These are phyloP conservation scores for Oligia strigilis DNA, from an alignment of 2,888 invertebrate species.

Conservation along the genomic window DNA sequence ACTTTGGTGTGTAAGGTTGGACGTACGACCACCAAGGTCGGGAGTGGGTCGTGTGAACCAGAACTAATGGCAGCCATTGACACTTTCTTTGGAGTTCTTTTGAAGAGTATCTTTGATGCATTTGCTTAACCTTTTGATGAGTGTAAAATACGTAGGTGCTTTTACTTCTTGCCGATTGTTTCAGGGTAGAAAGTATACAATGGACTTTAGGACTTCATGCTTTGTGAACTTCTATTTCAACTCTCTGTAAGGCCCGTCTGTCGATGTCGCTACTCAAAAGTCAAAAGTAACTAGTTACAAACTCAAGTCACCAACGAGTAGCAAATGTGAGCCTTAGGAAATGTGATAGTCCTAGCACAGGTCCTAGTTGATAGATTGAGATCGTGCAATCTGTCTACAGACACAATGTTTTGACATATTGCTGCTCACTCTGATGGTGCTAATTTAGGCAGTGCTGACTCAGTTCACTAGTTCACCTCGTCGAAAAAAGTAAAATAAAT, in stretches of 20 bases:
- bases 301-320: not conserved
- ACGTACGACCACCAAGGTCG: slow-evolving; percentile 47
- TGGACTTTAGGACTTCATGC: not conserved
- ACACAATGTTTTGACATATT: not conserved
- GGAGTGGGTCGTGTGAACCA: slow-evolving; percentile 8
- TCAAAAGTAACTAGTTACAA: not conserved
- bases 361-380: not conserved
- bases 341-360: not conserved
- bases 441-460: slow-evolving; percentile 3
- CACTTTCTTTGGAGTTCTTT: not conserved
- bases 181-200: not conserved
- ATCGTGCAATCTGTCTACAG: not conserved
- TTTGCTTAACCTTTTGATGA: not conserved
- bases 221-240: not conserved
- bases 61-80: slow-evolving; percentile 13
- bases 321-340: not conserved
- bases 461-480: slow-evolving; percentile 37
- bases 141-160: not conserved
- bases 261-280: not conserved
- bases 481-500: slow-evolving; percentile 32
- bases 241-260: not conserved
- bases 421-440: not conserved
- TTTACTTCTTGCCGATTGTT: not conserved
- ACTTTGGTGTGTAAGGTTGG: slow-evolving; percentile 46
- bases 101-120: not conserved